Evolutionary conservation across 2,888 invertebrate species (phyloP), one percentile per base, ranked within the genome.

Genomic region (Patella depressa): DNA sequence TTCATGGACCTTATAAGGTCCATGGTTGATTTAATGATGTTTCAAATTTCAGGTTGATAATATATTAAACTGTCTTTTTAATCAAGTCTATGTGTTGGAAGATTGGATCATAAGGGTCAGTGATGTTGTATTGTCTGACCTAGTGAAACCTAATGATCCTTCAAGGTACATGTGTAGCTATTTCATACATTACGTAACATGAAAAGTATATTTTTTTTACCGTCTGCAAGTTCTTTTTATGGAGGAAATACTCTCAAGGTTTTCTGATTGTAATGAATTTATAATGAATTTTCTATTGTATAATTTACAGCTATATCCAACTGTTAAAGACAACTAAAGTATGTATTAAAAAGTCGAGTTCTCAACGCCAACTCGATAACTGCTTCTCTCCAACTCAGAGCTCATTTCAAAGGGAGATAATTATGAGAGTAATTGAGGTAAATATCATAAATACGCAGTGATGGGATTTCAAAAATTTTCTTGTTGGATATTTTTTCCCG

Each of bases 351-450:
- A 54, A 15, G 53, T 53, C 70, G 17, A 55, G 53, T 9, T 75
- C 73, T 57, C 15, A 45, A 3, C 54, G 59, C 12, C 45, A 17
- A 72, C 29, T 54, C 54, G 77, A 75, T 2, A 53, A 73, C 73
- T 75, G 74, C 73, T 53, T 79, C 24, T 79, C 65, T 24, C 65
- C 65, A 19, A 65, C 76, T 11, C 81, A 81, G 73, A 74, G 71
- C 29, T 78, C 75, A 5, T 73, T 79, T 69, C 81, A 81, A 71
- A 69, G 72, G 55, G 82, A 82, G 53, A 57, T 82, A 3, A 72
- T 82, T 45, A 69, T 80, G 69, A 79, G 77, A 53, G 79, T 71
- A 14, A 77, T 82, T 24, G 75, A 79, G 76, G 82, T 82, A 75
- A 29, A 24, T 59, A 45, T 45, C 9, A 9, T 7, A 45, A 45